Base-by-base conservation (phyloP, 2,888 invertebrate genomes). In the Pammene fasciana region DNA sequence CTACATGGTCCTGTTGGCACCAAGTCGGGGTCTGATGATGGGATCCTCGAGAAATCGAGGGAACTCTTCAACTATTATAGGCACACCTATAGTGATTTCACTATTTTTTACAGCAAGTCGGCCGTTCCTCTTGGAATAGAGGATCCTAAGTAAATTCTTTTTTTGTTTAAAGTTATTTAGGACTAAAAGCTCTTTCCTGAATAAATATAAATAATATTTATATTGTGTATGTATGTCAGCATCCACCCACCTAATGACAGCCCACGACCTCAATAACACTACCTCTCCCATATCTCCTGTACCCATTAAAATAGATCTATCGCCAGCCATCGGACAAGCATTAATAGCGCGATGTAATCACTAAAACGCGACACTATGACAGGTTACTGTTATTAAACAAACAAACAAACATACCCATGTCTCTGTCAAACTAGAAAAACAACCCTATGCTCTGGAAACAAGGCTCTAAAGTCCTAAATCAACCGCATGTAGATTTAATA, bases 311-410 rank as follows among this genome's bases (percentile, higher is more conserved):
- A 67, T 38, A 55, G 41, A 70, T 83, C 80, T 88, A 90, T 90
- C 89, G 77, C 75, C 77, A 79, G 79, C 83, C 85, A 88, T 89
- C 90, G 78, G 82, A 82, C 83, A 79, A 79, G 76, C 82, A 82
- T 86, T 88, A 89, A 90, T 88, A 85, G 84, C 81, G 79, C 75
- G 88, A 88, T 90, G 80, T 79, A 75, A 77, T 66, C 78, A 71
- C 76, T 79, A 87, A 88, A 85, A 84, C 88, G 89, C 89, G 87
- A 88, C 89, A 89, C 86, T 86, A 83, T 90, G 90, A 90, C 90
- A 89, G 86, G 85, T 89, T 84, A 86, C 89, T 87, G 87, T 89
- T 88, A 88, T 88, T 88, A 88, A 85, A 79, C 82, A 84, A 80
- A 82, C 81, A 76, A 71, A 80, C 79, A 75, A 73, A 79, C 74